Percentiles rank a stretch among this genome's conserved stretches.
These are phyloP conservation scores for Toxotes lorentzi DNA, from an alignment of 2,797 vertebrate genomes.

Conservation along the genomic window DNA sequence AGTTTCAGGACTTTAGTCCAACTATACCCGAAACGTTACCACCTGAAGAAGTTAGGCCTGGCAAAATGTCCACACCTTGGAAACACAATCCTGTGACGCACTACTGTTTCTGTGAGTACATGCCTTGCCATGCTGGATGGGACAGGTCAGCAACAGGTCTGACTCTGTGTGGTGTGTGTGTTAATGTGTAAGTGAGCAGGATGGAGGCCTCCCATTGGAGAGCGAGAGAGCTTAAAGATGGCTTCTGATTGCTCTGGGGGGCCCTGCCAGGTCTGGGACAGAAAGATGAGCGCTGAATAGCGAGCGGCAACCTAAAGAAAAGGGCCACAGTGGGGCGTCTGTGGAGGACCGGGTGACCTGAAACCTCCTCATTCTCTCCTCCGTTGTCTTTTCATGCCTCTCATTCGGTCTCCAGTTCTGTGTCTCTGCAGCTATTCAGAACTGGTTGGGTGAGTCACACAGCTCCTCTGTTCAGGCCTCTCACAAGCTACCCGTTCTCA, in stretches of 20 bases:
- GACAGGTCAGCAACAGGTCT: conserved; percentile 52
- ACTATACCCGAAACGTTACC: background rate
- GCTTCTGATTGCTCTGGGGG: conserved; percentile 55
- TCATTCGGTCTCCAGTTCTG: conserved; percentile 48
- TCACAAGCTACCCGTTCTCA: conserved; percentile 24
- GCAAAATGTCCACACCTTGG: background rate
- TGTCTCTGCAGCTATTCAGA: conserved; percentile 71
- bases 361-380: conserved; percentile 60
- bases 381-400: conserved; percentile 58
- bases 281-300: conserved; percentile 72
- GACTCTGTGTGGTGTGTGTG: conserved; percentile 36
- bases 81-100: background rate
- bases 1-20: background rate
- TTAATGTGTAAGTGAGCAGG: conserved; percentile 45
- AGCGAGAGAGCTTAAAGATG: conserved; percentile 53
- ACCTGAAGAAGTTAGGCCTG: background rate
- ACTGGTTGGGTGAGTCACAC: conserved; percentile 65
- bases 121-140: background rate
- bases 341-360: conserved; percentile 65
- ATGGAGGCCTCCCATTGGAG: conserved; percentile 35
- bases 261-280: conserved; percentile 38
- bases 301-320: conserved; percentile 63
- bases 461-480: conserved; percentile 58
- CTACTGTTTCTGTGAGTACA: background rate
- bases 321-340: conserved; percentile 67